Conservation (phyloP, 1,140 invertebrate species). For the Ctenoplectra terminalis region DNA sequence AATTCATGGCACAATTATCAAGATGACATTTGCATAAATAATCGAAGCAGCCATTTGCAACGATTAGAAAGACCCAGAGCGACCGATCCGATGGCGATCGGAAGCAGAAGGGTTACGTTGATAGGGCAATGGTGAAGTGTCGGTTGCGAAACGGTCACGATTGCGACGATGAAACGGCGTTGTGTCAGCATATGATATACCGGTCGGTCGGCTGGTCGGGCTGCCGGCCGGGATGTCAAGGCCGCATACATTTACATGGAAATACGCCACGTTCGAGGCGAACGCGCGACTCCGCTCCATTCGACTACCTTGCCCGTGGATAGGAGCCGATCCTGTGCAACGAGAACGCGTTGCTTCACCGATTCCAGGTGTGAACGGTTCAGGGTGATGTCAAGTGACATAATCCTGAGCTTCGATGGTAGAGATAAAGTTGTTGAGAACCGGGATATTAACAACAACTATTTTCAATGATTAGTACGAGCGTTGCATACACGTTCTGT, state of each 20-base stretch:
- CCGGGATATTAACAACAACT: no score
- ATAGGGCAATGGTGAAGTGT: constrained; percentile 14
- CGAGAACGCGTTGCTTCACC: no score
- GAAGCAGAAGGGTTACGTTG: constrained; percentile 23
- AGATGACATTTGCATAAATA: no score
- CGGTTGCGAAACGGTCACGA: constrained; percentile 56
- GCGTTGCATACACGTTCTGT: no score
- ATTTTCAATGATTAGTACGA: no score
- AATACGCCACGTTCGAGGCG: constrained; percentile 33
- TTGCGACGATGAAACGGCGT: constrained; percentile 48
- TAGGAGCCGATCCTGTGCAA: background rate
- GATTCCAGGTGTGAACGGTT: background rate
- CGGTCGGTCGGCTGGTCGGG: constrained; percentile 31
- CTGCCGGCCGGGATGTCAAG: constrained; percentile 68
- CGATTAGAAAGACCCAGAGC: background rate
- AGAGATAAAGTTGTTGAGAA: no score
- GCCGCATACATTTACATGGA: constrained; percentile 71
- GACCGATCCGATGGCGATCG: no score
- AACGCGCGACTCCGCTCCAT: constrained; percentile 24
- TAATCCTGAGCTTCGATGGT: background rate
- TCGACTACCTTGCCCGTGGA: constrained; percentile 10
- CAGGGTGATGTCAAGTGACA: background rate
- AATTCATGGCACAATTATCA: no score
- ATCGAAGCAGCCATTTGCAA: constrained; percentile 17
- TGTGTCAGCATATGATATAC: constrained; percentile 54